These are phyloP conservation scores for Neelides sp. DNA, from an alignment of 1,140 invertebrate species.

Conservation along the genomic window DNA sequence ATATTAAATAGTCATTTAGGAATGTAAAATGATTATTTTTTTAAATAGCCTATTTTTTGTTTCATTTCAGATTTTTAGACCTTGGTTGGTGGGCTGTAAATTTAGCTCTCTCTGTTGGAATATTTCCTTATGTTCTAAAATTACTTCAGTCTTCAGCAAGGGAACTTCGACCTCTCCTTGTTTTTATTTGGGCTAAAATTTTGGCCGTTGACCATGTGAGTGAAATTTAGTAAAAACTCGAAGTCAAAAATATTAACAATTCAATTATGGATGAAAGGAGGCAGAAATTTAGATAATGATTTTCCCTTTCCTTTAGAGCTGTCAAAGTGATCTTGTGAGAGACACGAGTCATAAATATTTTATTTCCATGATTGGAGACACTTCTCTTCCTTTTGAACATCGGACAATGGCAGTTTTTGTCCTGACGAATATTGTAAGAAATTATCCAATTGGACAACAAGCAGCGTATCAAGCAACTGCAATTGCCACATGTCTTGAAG, in stretches of 20 bases:
- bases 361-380: slow-evolving; percentile 72
- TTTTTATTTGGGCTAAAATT: slow-evolving; percentile 99
- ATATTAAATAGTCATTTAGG: too few species aligned
- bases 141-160: slow-evolving; percentile 81
- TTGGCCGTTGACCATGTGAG: slow-evolving; percentile 86
- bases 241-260: slow-evolving; percentile 2
- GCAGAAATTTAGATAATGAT: slow-evolving; percentile 7
- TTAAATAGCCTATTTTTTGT: too few species aligned
- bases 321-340: slow-evolving; percentile 87
- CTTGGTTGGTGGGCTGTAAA: slow-evolving; percentile 95
- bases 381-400: slow-evolving; percentile 65
- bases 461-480: slow-evolving; percentile 72
- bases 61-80: slow-evolving; percentile 67
- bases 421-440: slow-evolving; percentile 78
- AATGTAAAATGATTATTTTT: too few species aligned
- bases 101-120: slow-evolving; percentile 88
- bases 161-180: slow-evolving; percentile 80
- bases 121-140: slow-evolving; percentile 97
- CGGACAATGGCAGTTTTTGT: slow-evolving; percentile 85
- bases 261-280: too few species aligned
- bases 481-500: slow-evolving; percentile 74
- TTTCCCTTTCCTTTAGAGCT: slow-evolving; percentile 51
- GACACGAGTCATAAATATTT: slow-evolving; percentile 94
- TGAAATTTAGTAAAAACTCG: slow-evolving; percentile 27
- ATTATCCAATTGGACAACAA: slow-evolving; percentile 72